Conservation (phyloP, 2,888 invertebrate genomes). For the Mesoligia furuncula region DNA sequence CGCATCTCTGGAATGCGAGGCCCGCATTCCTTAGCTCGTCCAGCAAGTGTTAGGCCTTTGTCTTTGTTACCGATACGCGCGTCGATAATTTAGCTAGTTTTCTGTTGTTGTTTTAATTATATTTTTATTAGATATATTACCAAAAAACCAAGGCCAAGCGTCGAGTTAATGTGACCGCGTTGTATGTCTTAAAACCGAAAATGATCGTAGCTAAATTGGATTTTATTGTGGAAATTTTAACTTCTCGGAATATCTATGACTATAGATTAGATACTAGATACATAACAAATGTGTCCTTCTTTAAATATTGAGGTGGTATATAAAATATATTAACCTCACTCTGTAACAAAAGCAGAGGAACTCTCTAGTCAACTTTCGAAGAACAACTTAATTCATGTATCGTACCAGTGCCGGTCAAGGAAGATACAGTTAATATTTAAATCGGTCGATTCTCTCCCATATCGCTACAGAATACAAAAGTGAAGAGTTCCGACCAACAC, state of each 20-base stretch:
- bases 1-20: no score
- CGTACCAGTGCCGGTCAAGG: constrained; percentile 75
- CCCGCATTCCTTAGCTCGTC: no score
- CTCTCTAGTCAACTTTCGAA: constrained; percentile 54
- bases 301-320: constrained; percentile 17
- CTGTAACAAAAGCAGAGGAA: constrained; percentile 71
- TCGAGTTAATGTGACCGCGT: no score
- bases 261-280: constrained; percentile 10
- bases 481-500: constrained; percentile 66
- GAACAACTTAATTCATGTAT: constrained; percentile 77
- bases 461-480: constrained; percentile 75
- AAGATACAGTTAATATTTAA: constrained; percentile 81
- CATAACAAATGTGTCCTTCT: constrained; percentile 27
- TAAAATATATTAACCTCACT: constrained; percentile 67
- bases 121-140: no score
- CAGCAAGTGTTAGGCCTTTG: no score
- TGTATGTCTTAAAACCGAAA: constrained; percentile 10
- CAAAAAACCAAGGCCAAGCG: no score
- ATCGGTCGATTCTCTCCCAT: constrained; percentile 73
- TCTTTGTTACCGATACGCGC: no score
- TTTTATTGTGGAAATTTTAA: constrained; percentile 22
- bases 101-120: no score
- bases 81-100: no score
- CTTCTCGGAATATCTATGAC: constrained; percentile 19
- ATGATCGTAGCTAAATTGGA: constrained; percentile 12